Base-by-base conservation (phyloP, 2,113 vertebrate species). In the Corapipo altera region DNA sequence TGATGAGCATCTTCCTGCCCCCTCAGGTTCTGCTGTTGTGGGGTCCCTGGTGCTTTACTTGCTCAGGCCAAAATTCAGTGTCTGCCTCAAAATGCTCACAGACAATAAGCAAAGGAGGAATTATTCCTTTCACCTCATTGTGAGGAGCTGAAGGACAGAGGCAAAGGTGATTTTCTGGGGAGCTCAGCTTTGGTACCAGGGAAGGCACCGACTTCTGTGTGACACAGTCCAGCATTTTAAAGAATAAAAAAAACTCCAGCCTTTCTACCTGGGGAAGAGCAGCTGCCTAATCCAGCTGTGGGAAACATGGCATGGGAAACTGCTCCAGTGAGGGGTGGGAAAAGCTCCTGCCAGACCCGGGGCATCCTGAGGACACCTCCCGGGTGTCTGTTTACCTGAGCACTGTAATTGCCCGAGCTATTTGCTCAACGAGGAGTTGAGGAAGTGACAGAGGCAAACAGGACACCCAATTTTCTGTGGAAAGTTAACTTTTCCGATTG, bases 401-500 rank as follows among this genome's bases (percentile, higher is more conserved):
- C 19, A 1, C 67, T 66, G 79, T 61, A 75, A 94, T 84, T 81
- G 73, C 92, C 85, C 6, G 0, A 70, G 85, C 90, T 55, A 15
- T 93, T 95, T 93, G 88, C 65, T 73, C 1, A 70, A 32, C 1
- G 1, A 91, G 93, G 85, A 83, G 61, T 0, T 24, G 49, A 62
- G 78, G 8, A 61, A 61, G 90, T n/a, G 65, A 57, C 79, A 46
- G 81, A 90, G 88, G 93, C 89, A 94, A 93, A 69, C 72, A 95
- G 96, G 96, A 91, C 86, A 86, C 95, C 90, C 65, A n/a, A 39
- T 94, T 92, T 81, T 51, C 91, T 30, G 93, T 12, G 32, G 27
- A 93, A 97, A 97, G 96, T 97, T 97, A 97, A 97, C 97, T 97
- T 97, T 96, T 73, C 55, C 86, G 57, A 93, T 95, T 91, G 94